Percentiles rank a stretch among this genome's conserved stretches.
Conservation (phyloP, 1,140 invertebrate genomes). For the Gryllus bimaculatus region DNA sequence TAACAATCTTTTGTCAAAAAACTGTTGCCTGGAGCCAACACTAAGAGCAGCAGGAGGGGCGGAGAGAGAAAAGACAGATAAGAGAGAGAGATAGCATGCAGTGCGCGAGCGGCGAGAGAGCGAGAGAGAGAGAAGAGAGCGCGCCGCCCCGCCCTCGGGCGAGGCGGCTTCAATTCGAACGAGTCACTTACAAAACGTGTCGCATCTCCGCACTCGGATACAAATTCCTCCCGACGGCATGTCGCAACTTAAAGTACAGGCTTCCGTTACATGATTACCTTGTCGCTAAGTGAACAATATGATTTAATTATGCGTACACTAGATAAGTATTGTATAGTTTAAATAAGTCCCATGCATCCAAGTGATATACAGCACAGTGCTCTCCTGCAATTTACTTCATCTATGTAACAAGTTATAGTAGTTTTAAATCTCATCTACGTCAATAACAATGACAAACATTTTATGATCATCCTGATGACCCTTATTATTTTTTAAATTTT, state of each 20-base stretch:
- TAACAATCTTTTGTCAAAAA: constrained; percentile 19
- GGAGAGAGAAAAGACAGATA: constrained; percentile 4
- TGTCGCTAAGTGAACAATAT: constrained; percentile 9
- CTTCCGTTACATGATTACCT: constrained; percentile 7
- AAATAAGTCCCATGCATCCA: constrained; percentile 10
- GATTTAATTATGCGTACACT: constrained; percentile 8
- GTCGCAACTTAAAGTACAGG: constrained; percentile 11
- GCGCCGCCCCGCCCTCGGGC: too few species aligned
- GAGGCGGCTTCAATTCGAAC: background rate
- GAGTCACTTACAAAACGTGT: background rate
- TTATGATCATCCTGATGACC: constrained; percentile 16
- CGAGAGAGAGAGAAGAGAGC: background rate
- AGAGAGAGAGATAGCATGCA: background rate
- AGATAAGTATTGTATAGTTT: constrained; percentile 8
- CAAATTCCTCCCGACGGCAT: background rate
- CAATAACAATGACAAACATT: constrained; percentile 19
- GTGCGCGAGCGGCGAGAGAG: background rate
- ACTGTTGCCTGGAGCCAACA: constrained; percentile 13
- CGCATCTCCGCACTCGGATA: constrained; percentile 2
- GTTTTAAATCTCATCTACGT: constrained; percentile 18
- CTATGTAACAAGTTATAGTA: constrained; percentile 14
- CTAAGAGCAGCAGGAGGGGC: constrained; percentile 16
- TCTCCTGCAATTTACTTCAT: background rate
- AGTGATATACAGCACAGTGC: background rate
- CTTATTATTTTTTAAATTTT: constrained; percentile 3